Evolutionary conservation across 2,113 vertebrate species (phyloP).

Genomic region (Cyprinus carpio): DNA sequence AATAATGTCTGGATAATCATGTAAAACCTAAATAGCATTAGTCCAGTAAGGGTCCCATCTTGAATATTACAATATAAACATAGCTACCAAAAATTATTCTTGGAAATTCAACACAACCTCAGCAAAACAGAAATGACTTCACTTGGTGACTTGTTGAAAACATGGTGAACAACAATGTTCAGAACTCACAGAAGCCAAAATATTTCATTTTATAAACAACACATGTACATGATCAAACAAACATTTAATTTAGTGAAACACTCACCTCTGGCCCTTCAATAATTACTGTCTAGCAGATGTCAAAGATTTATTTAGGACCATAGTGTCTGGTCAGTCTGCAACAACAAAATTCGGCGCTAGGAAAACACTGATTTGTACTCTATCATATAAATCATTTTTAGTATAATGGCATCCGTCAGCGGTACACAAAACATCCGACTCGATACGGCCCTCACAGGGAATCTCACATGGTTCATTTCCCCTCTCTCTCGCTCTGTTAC

Average conservation of each 20-base stretch:
- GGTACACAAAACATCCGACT: background rate
- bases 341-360: background rate
- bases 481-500: background rate
- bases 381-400: background rate
- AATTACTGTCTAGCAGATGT: background rate
- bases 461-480: conserved; percentile 9
- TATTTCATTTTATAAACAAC: background rate
- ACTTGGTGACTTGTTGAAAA: background rate
- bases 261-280: background rate
- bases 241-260: background rate
- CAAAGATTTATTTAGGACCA: too few species aligned
- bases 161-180: background rate
- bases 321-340: background rate
- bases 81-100: too few species aligned
- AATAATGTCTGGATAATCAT: too few species aligned
- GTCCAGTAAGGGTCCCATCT: too few species aligned
- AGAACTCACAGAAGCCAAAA: background rate
- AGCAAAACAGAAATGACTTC: background rate
- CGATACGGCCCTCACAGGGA: background rate
- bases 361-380: background rate
- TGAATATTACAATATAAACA: too few species aligned
- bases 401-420: background rate
- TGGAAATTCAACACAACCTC: background rate
- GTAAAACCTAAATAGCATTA: too few species aligned
- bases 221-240: background rate